Evolutionary conservation across 2,888 invertebrate species (phyloP), one percentile per base, ranked within the genome.

Genomic region (Acrocera orbiculus): DNA sequence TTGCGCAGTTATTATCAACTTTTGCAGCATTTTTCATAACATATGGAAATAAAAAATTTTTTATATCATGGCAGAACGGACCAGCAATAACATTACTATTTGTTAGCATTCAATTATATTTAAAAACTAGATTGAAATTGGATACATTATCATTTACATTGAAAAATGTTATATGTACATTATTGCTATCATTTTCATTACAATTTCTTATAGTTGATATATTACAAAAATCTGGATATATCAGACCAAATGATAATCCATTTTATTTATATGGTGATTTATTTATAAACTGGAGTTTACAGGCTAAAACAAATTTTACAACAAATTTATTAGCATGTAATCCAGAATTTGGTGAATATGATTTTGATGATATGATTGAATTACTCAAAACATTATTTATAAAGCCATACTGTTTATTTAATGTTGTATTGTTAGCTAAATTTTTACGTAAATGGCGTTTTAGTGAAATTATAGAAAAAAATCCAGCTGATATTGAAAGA

Each of bases 401-500:
- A 0, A 58, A 58, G 35, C 58, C 58, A 0, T 56, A 57, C 30
- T 58, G 58, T 36, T 40, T 57, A 39, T 58, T 56, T 38, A 56
- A 58, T 2, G 56, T 58, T 16, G 58, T 58, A 6, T 44, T 57
- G 43, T 39, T 57, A 37, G 52, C 56, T 17, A 57, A 52, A 43
- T 57, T 58, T 35, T 38, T 63, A 41, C 52, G 58, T 3, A 55
- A 55, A 33, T 56, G 54, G 50, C 51, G 54, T 23, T 46, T 46
- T 26, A 47, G 48, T 17, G 47, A 49, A 4, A 43, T 47, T 1
- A 44, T 48, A 17, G 40, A 40, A 2, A 42, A 44, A 15, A 50
- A 45, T 3, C 44, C 40, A 6, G 51, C 53, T 17, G 50, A 42
- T 15, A 47, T 53, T 1, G 63, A 66, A 1, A 62, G 69, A 14